Evolutionary conservation across 2,797 vertebrate species (phyloP), one percentile per base, ranked within the genome.

Genomic region (Macrochelys suwanniensis): DNA sequence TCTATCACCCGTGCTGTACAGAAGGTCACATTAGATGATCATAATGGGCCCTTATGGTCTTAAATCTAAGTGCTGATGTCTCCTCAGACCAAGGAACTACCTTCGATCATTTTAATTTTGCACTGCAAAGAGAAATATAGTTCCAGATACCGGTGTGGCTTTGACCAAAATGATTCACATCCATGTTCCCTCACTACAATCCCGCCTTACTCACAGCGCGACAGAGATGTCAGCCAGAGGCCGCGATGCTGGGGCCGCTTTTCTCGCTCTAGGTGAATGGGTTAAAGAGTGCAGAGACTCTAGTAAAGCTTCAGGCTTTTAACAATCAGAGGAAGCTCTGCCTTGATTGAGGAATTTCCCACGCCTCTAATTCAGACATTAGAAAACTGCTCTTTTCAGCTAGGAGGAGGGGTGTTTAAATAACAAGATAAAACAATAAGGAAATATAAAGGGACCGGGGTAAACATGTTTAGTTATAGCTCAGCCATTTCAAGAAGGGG

Each of bases 281-380:
- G 95, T 97, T 97, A 97, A 97, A 95, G n/a, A 96, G 95, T 16
- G 42, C 80, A 96, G 91, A 93, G 97, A 87, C 68, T 96, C 93
- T 94, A 97, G 96, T 94, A 94, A 96, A 96, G 89, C n/a, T 94
- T 89, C 33, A 1, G 0, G 78, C 90, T 83, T 37, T 84, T 92
- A 98, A 98, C 98, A 98, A 98, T 98, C 89, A 96, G 90, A 98
- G 98, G 98, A 98, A 98, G 94, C 96, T 88, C 94, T 97, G 98
- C 96, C 97, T 97, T 97, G 97, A 96, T 97, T 97, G 97, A 98
- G 98, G 98, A 98, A 98, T 98, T 98, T 98, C 98, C 98, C 98
- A 98, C 94, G 93, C 95, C 97, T 97, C 90, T 81, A 93, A 89
- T 97, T 96, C 84, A 96, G 96, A 97, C 94, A 84, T 97, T 87